A percentile compares a stretch with the other conserved stretches of the same genome.
Conservation (phyloP, 30 jellyfish, hydroid and myxozoan genomes). For the Hydra vulgaris region DNA sequence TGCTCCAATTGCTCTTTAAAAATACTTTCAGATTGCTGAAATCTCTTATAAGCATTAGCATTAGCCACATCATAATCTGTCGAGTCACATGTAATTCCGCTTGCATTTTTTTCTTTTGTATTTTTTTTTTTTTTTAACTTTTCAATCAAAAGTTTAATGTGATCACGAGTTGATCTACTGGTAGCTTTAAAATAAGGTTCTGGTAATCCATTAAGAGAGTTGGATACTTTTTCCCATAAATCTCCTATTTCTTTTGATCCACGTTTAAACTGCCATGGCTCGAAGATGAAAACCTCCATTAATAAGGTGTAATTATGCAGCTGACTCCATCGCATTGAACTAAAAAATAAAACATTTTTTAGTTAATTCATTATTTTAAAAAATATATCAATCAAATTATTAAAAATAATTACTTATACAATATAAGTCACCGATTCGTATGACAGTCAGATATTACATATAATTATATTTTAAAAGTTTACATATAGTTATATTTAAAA, state of each 20-base stretch:
- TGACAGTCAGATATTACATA: no score
- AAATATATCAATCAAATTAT: no score
- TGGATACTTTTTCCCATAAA: conserved; percentile 18
- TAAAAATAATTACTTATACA: no score
- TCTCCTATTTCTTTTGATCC: conserved; percentile 9
- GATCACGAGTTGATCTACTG: conserved; percentile 20
- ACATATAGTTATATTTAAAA: no score
- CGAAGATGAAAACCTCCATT: not conserved
- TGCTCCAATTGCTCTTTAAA: not conserved
- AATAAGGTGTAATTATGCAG: not conserved
- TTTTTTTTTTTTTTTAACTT: not conserved
- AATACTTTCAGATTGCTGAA: not conserved
- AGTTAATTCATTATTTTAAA: no score
- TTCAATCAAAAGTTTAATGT: not conserved
- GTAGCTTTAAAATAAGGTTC: conserved; percentile 13
- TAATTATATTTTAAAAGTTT: no score
- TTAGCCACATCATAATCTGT: no score
- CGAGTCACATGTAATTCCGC: no score
- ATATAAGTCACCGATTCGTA: no score
- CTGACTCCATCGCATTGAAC: not conserved
- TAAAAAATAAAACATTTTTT: not conserved
- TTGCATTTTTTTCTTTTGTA: no score
- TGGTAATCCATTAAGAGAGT: conserved; percentile 15
- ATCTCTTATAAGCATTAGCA: no score
- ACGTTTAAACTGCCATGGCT: conserved; percentile 5